These are phyloP conservation scores for Sminthurides bifidus DNA, from an alignment of 1,140 invertebrate species.

Conservation along the genomic window DNA sequence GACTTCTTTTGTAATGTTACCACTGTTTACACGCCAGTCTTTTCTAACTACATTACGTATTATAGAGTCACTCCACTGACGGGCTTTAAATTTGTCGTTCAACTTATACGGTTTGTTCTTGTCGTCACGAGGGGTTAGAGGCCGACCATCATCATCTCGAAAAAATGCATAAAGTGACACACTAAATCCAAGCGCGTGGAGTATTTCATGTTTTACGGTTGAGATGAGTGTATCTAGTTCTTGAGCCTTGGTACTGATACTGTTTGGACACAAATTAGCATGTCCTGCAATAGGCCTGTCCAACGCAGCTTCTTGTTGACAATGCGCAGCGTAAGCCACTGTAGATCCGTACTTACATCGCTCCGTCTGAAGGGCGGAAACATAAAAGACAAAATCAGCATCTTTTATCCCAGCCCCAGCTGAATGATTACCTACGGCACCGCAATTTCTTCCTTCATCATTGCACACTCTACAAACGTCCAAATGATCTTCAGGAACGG, in stretches of 20 bases:
- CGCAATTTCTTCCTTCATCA: slow-evolving; percentile 65
- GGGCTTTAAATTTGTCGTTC: slow-evolving; percentile 81
- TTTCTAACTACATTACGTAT: slow-evolving; percentile 64
- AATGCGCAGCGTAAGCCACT: slow-evolving; percentile 95
- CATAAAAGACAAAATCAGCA: slow-evolving; percentile 93
- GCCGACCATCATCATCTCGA: slow-evolving; percentile 69
- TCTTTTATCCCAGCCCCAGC: slow-evolving; percentile 58
- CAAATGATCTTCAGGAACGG: slow-evolving; percentile 79
- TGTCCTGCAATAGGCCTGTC: slow-evolving; percentile 96
- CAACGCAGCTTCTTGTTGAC: slow-evolving; percentile 84
- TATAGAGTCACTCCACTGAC: slow-evolving; percentile 85
- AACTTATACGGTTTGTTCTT: slow-evolving; percentile 78
- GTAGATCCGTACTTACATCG: slow-evolving; percentile 51
- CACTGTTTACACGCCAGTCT: slow-evolving; percentile 73
- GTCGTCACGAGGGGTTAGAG: slow-evolving; percentile 65
- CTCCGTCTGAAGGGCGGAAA: slow-evolving; percentile 84
- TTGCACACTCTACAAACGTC: slow-evolving; percentile 81
- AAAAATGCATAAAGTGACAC: slow-evolving; percentile 91
- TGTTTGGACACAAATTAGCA: slow-evolving; percentile 93
- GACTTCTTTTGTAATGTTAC: slow-evolving; percentile 57
- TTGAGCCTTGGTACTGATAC: slow-evolving; percentile 81
- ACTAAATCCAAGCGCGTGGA: slow-evolving; percentile 93
- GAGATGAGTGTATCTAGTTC: slow-evolving; percentile 86
- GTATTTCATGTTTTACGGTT: slow-evolving; percentile 97
- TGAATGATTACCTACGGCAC: slow-evolving; percentile 39